Evolutionary conservation across 2,888 invertebrate genomes (phyloP), one percentile per base, ranked within the genome.

Genomic region (Odontothrips loti): DNA sequence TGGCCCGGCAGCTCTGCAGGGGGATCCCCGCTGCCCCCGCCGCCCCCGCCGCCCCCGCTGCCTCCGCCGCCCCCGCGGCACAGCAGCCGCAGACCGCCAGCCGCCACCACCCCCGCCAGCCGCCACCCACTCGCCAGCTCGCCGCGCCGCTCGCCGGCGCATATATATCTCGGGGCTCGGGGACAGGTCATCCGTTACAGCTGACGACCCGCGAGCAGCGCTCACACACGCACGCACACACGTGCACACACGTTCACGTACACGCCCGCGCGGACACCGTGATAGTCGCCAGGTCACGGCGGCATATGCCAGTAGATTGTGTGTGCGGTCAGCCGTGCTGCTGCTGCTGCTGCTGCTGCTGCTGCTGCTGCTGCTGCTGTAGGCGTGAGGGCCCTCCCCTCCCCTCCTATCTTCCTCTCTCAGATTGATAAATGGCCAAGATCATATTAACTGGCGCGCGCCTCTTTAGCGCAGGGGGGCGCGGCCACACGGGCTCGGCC

Each of bases 151-250:
- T n/a, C 58, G 58, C 58, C 6, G 20, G 1, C n/a, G 58, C 58
- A 58, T 58, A 58, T 58, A 58, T 58, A 58, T 58, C 58, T 58
- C 58, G n/a, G 20, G 20, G 58, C 58, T 58, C 58, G n/a, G n/a
- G 58, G 58, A 58, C 58, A 58, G 58, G 58, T 58, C 58, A 58
- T 58, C 58, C 58, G 58, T 58, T 58, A 58, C 58, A 58, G 58
- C 58, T 58, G 58, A 58, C 58, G 58, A 58, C 58, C 58, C 58
- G 58, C 58, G 58, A 58, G 58, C 58, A 58, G 58, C 58, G 34
- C 34, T 2, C 34, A 58, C 58, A 58, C 58, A 11, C 58, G n/a
- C 58, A 51, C 51, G 51, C 51, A 20, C 51, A 51, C 51, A 51
- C 51, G 9, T 10, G 9, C 51, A 51, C 51, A 51, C 51, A 10